Percentiles rank a stretch among this genome's conserved stretches.
These are phyloP conservation scores for Anneissia japonica DNA, from an alignment of 35 echinoderm and acorn worm species.

Conservation along the genomic window DNA sequence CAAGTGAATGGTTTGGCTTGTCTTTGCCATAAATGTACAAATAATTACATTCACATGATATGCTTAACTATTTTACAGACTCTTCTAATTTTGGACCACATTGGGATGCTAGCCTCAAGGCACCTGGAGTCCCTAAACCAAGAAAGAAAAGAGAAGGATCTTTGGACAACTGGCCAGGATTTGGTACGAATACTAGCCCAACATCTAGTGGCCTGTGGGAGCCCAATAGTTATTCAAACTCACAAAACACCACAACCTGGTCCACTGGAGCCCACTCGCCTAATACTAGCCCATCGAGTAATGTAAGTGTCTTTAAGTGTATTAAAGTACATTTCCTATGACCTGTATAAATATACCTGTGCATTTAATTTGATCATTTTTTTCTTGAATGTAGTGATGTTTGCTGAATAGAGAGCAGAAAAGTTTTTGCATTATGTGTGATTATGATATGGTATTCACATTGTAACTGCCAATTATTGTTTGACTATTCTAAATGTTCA, in stretches of 20 bases:
- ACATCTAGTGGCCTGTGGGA: slow-evolving; percentile 58
- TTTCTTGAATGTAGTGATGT: no score
- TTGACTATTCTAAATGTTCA: no score
- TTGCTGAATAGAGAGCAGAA: no score
- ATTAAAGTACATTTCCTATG: no score
- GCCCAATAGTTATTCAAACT: slow-evolving; percentile 1
- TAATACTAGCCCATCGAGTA: neutral
- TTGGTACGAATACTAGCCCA: slow-evolving; percentile 37
- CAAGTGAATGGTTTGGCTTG: neutral
- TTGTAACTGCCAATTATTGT: no score
- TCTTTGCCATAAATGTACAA: neutral
- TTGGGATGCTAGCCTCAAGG: neutral
- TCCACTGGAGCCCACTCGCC: slow-evolving; percentile 23
- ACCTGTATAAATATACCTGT: no score
- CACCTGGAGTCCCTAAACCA: neutral
- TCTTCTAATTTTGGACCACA: neutral
- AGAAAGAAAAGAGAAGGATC: neutral
- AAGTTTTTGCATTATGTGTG: no score
- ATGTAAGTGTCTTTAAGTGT: no score
- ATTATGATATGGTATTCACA: no score
- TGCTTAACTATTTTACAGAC: neutral
- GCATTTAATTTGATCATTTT: no score
- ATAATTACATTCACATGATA: no score
- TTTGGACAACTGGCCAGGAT: slow-evolving; percentile 51
- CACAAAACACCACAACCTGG: slow-evolving; percentile 20